A percentile compares a stretch with the other conserved stretches of the same genome.
phyloP scores from a whole-genome alignment of 2,888 invertebrate genomes.

The Polyommatus iphigenia region DNA sequence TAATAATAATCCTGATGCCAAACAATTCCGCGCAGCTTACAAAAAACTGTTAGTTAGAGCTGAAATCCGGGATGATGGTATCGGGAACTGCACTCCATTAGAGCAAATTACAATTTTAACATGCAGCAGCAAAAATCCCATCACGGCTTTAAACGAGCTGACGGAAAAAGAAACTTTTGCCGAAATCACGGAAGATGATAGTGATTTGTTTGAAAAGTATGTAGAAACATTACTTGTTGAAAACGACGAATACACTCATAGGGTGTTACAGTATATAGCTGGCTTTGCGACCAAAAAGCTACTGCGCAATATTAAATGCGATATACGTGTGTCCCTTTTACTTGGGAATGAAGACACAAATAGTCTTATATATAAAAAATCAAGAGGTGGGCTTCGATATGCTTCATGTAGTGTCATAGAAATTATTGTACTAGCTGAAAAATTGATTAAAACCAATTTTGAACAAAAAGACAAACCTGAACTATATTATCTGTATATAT shows the following conservation, averaged over 20 bases:
- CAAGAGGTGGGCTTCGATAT: no score
- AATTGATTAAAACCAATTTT: no score
- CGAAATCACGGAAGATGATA: background rate
- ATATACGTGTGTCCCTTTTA: background rate
- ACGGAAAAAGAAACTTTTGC: slow-evolving; percentile 24
- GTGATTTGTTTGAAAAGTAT: background rate
- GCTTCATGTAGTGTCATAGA: no score
- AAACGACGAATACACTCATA: background rate
- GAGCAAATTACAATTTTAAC: slow-evolving; percentile 40
- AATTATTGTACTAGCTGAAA: no score
- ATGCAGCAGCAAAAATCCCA: slow-evolving; percentile 36
- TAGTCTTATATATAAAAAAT: background rate
- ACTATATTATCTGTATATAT: no score
- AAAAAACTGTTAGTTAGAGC: slow-evolving; percentile 33
- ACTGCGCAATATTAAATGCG: background rate
- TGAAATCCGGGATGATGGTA: slow-evolving; percentile 36
- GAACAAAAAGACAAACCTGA: no score
- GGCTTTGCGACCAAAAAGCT: background rate
- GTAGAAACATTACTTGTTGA: background rate
- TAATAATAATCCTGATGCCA: slow-evolving; percentile 35
- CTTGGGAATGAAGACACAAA: slow-evolving; percentile 1
- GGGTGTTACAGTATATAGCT: background rate
- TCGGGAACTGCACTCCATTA: slow-evolving; percentile 38
- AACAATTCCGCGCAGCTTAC: slow-evolving; percentile 39
- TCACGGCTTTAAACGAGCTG: slow-evolving; percentile 2